A percentile compares a stretch with the other conserved stretches of the same genome.
Conservation (phyloP, 2,888 invertebrate species). For the Ametastegia equiseti region DNA sequence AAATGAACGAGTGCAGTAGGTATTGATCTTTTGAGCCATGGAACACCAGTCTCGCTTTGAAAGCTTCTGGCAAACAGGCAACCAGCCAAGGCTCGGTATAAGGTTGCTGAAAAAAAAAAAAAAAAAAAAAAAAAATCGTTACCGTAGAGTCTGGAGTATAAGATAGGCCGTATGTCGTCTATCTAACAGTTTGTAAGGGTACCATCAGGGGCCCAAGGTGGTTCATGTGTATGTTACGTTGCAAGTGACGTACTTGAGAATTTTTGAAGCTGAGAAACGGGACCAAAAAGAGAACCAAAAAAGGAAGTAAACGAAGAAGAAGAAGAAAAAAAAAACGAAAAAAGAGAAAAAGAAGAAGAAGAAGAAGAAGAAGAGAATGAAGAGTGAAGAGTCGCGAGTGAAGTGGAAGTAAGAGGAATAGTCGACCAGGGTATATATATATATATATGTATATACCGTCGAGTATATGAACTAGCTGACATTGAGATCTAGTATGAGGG, state of each 20-base stretch:
- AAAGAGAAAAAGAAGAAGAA: not conserved
- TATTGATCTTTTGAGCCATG: slow-evolving; percentile 16
- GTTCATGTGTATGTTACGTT: no score
- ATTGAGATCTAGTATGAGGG: slow-evolving; percentile 21
- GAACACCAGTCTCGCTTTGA: not conserved
- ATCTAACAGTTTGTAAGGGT: no score
- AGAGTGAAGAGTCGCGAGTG: slow-evolving; percentile 43
- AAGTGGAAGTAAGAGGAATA: slow-evolving; percentile 52
- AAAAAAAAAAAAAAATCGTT: slow-evolving; percentile 10
- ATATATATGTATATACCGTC: no score
- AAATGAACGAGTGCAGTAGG: slow-evolving; percentile 41
- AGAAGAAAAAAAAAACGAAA: not conserved
- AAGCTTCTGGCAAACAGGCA: not conserved
- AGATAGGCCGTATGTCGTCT: not conserved
- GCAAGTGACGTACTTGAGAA: not conserved
- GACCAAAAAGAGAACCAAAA: slow-evolving; percentile 21
- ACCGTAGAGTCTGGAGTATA: slow-evolving; percentile 9
- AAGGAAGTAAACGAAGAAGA: slow-evolving; percentile 4
- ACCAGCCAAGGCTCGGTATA: not conserved
- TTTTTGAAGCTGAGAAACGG: slow-evolving; percentile 44
- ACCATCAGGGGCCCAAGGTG: no score
- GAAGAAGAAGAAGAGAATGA: slow-evolving; percentile 21
- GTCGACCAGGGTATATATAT: not conserved
- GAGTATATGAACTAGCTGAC: slow-evolving; percentile 54
- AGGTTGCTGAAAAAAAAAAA: not conserved